Base-by-base conservation (phyloP, 2,797 vertebrate species). In the Hippopotamyrus pictus region DNA sequence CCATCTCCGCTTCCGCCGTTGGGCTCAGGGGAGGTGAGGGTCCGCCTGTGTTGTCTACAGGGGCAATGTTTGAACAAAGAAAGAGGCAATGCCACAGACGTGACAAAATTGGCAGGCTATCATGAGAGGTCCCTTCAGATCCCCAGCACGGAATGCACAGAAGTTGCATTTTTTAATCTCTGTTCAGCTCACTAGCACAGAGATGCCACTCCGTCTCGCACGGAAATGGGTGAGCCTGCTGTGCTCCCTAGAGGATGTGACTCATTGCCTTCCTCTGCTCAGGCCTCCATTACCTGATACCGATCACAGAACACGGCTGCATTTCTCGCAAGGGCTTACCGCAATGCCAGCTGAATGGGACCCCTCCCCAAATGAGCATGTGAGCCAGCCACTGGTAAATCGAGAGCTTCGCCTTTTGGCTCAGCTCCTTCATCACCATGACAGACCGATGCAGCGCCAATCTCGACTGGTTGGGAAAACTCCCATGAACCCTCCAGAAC, bases 151-250 rank as follows among this genome's bases (percentile, higher is more conserved):
- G 48, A 53, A 48, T 33, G 53, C 19, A 44, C 50, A 25, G 14
- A 65, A 33, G n/a, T 83, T 89, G 87, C 54, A 65, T 22, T 8
- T 62, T 82, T 73, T 87, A 41, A 83, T 83, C 65, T 33, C 17
- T 76, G 37, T 76, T 90, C 51, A 54, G 57, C 51, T 44, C 51
- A 46, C n/a, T 53, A 33, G 25, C 19, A 48, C 7, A 1, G 2
- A 89, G 88, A 89, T 59, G 76, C 85, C 86, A 41, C 17, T 19
- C 37, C 19, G 88, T 89, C 88, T 89, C 53, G 53, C 29, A 48
- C 82, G 89, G 89, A 88, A 91, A 88, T 89, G 50, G 88, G 91
- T 51, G 90, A 62, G 88, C 88, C 85, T n/a, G 48, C n/a, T 87
- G 62, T 87, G 59, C 83, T 88, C 46, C 87, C 88, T 59, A 37